Evolutionary conservation across 2,797 vertebrate species (phyloP).

Genomic region (Prionace glauca): DNA sequence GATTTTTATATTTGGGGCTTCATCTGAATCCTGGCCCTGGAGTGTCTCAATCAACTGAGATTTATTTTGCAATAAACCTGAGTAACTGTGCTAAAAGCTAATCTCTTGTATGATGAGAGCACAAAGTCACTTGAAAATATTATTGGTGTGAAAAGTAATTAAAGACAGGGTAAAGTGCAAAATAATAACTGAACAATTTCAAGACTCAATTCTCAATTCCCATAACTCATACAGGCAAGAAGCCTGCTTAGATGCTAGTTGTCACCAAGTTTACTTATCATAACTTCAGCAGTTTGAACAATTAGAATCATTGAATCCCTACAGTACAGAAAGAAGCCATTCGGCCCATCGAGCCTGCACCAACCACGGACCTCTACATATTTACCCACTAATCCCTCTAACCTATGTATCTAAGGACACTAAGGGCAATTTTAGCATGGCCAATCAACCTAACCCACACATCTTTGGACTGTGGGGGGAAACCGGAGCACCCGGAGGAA

Average conservation of each 20-base stretch:
- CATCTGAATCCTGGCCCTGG: not conserved
- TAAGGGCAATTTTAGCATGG: too few species aligned
- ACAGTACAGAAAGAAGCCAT: too few species aligned
- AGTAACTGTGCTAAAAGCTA: not conserved
- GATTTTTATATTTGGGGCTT: not conserved
- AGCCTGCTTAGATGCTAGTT: not conserved
- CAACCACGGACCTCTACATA: too few species aligned
- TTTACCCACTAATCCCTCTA: too few species aligned
- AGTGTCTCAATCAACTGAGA: not conserved
- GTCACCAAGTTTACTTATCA: not conserved
- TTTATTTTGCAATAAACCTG: not conserved
- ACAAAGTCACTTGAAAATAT: not conserved
- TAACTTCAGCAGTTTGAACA: not conserved
- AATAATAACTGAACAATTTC: not conserved
- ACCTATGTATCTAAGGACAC: too few species aligned
- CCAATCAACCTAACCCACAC: too few species aligned
- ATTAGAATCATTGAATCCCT: too few species aligned
- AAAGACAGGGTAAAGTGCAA: not conserved
- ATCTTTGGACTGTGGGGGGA: too few species aligned
- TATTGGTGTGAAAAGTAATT: not conserved
- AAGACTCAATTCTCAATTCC: not conserved
- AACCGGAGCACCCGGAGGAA: too few species aligned
- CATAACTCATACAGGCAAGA: not conserved
- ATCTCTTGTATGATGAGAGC: not conserved
- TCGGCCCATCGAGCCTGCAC: too few species aligned